Evolutionary conservation across 2,888 invertebrate genomes (phyloP).

Genomic region (Lasioglossum lativentre): DNA sequence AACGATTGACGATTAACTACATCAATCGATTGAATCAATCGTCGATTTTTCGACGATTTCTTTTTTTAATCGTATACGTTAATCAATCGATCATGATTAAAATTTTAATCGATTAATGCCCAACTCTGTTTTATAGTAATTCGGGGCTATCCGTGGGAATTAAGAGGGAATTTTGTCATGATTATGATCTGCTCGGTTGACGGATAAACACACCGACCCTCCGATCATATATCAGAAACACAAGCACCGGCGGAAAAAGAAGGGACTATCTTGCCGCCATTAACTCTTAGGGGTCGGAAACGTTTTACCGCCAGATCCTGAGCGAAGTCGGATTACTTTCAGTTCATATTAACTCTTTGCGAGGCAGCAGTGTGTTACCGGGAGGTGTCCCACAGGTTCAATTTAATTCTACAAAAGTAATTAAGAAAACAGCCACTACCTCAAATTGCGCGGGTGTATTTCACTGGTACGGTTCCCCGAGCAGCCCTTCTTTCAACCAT

Average conservation of each 20-base stretch:
- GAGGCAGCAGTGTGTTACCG: background rate
- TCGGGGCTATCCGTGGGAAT: background rate
- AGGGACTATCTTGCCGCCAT: slow-evolving; percentile 28
- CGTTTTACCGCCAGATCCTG: slow-evolving; percentile 32
- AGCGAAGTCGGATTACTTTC: slow-evolving; percentile 53
- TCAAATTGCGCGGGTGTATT: slow-evolving; percentile 46
- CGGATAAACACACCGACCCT: background rate
- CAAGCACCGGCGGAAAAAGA: slow-evolving; percentile 37
- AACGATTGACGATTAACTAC: no score
- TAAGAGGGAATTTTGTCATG: background rate
- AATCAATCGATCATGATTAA: no score
- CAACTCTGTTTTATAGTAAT: no score
- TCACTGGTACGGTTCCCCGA: slow-evolving; percentile 24
- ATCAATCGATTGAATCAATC: no score
- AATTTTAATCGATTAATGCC: no score
- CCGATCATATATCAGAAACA: slow-evolving; percentile 27
- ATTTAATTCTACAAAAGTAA: slow-evolving; percentile 56
- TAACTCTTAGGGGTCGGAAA: slow-evolving; percentile 40
- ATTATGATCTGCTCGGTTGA: background rate
- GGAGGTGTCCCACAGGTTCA: slow-evolving; percentile 19
- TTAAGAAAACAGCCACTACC: slow-evolving; percentile 51
- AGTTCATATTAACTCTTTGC: slow-evolving; percentile 49
- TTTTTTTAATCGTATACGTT: no score
- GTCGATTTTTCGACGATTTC: no score
- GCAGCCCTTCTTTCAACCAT: background rate